A percentile compares a stretch with the other conserved stretches of the same genome.
Conservation (phyloP, 2,888 invertebrate species). For the Blomia tropicalis region DNA sequence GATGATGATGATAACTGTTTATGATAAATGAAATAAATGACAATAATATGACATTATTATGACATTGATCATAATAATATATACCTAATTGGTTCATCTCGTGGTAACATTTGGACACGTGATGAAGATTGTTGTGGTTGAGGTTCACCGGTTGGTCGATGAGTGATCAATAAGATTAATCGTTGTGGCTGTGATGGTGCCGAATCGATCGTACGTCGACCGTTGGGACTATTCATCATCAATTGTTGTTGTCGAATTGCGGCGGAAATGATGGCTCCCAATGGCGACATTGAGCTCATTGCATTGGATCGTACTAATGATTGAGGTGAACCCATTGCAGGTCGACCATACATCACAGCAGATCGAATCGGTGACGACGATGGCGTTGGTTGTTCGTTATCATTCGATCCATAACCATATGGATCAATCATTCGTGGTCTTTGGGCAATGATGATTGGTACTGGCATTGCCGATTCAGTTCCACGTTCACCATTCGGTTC, state of each 20-base stretch:
- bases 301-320: too few relatives aligned
- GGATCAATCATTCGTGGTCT: background rate
- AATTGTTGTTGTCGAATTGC: background rate
- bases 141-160: background rate
- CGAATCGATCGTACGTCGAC: background rate
- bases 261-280: background rate
- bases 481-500: background rate
- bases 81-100: background rate
- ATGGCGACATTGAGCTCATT: background rate
- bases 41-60: background rate
- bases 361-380: constrained; percentile 2
- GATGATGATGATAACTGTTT: background rate
- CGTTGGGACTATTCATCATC: background rate
- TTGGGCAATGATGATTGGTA: background rate
- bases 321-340: background rate
- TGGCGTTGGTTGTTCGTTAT: background rate
- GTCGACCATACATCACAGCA: constrained; percentile 9
- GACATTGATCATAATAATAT: background rate
- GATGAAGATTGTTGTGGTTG: background rate
- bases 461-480: background rate
- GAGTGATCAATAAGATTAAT: background rate
- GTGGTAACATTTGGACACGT: background rate
- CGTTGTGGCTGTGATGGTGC: constrained; percentile 1
- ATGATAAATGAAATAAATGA: background rate
- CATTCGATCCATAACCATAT: background rate